Percentiles rank a stretch among this genome's conserved stretches.
Evolutionary conservation across 2,113 vertebrate genomes (phyloP).

Genomic region (Notarius quadriscutis): DNA sequence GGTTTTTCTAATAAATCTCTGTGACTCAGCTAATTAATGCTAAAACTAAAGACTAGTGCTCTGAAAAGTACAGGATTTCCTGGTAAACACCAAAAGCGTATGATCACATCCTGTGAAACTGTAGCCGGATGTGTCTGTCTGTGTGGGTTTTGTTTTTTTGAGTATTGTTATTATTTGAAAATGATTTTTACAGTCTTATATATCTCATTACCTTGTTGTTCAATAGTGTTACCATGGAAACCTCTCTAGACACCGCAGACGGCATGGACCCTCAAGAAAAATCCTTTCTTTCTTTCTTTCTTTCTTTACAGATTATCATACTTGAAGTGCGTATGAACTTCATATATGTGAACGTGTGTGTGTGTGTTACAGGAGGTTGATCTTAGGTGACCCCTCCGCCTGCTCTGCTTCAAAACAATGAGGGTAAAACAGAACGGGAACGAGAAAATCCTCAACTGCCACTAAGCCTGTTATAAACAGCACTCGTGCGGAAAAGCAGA

Average conservation of each 20-base stretch:
- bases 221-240: conserved; percentile 56
- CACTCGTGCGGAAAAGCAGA: conserved; percentile 32
- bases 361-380: background rate
- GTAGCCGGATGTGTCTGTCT: conserved; percentile 18
- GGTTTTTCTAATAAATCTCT: conserved; percentile 2
- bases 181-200: background rate
- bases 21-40: conserved; percentile 25
- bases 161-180: background rate
- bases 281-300: background rate
- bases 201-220: conserved; percentile 28
- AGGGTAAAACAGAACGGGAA: conserved; percentile 17
- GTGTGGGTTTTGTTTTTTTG: background rate
- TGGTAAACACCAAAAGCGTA: conserved; percentile 10
- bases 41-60: conserved; percentile 8
- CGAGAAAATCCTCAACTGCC: conserved; percentile 22
- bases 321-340: background rate
- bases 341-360: background rate
- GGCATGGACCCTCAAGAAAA: conserved; percentile 31
- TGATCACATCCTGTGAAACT: conserved; percentile 18
- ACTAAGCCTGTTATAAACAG: conserved; percentile 49
- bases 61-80: conserved; percentile 26
- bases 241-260: conserved; percentile 46
- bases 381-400: conserved; percentile 6
- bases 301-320: too few species aligned
- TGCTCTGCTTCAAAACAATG: conserved; percentile 17